These are phyloP conservation scores for Marronus borbonicus DNA, from an alignment of 2,888 invertebrate genomes.

Conservation along the genomic window DNA sequence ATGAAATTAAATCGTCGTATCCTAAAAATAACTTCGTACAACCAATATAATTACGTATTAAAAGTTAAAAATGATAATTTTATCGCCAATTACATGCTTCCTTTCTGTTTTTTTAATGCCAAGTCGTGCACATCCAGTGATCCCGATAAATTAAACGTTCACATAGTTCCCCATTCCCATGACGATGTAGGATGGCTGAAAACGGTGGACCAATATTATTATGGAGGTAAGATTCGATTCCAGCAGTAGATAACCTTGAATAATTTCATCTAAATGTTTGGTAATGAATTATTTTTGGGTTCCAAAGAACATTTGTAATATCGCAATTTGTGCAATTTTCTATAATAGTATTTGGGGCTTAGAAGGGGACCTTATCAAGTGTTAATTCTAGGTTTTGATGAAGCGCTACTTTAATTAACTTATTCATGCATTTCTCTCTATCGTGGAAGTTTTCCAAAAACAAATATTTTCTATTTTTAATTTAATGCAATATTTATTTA, in stretches of 20 bases:
- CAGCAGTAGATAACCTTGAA: not conserved
- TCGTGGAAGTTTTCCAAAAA: no score
- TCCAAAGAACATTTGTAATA: no score
- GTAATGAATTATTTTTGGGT: not conserved
- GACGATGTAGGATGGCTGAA: constrained; percentile 95
- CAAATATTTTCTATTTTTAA: no score
- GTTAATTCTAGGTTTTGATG: no score
- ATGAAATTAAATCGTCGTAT: not conserved
- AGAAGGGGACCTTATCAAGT: no score
- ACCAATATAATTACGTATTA: not conserved
- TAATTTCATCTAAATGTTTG: not conserved
- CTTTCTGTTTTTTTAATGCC: constrained; percentile 4
- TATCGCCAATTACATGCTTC: not conserved
- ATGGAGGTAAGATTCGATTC: constrained; percentile 72
- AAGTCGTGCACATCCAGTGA: constrained; percentile 76
- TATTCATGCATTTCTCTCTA: no score
- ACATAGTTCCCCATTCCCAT: constrained; percentile 88
- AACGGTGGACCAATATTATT: constrained; percentile 93
- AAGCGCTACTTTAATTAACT: no score
- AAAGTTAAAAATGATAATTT: not conserved
- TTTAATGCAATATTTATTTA: no score
- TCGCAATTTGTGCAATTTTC: no score
- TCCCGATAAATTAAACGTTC: constrained; percentile 80
- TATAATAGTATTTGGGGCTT: no score
- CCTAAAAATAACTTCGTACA: not conserved